A percentile compares a stretch with the other conserved stretches of the same genome.
These are phyloP conservation scores for Heliconius nattereri DNA, from an alignment of 1,140 invertebrate genomes.

Conservation along the genomic window DNA sequence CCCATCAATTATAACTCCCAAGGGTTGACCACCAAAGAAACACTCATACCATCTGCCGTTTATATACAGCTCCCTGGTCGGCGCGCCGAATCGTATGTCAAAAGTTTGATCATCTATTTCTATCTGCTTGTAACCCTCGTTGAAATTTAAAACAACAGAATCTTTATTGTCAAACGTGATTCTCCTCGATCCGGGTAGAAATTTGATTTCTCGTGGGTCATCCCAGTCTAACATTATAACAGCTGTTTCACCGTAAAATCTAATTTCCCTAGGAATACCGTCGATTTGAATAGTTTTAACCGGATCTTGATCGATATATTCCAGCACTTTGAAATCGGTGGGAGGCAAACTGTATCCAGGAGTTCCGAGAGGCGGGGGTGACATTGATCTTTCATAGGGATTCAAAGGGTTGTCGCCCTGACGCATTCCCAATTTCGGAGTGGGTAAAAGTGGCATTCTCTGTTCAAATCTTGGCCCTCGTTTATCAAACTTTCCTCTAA, in stretches of 20 bases:
- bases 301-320: slow-evolving; percentile 84
- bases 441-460: slow-evolving; percentile 54
- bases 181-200: slow-evolving; percentile 86
- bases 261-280: slow-evolving; percentile 89
- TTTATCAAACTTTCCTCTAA: slow-evolving; percentile 68
- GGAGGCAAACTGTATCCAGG: slow-evolving; percentile 76
- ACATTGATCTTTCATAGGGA: slow-evolving; percentile 61
- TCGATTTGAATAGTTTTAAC: slow-evolving; percentile 93
- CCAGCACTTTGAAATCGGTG: slow-evolving; percentile 82
- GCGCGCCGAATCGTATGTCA: slow-evolving; percentile 93
- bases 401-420: slow-evolving; percentile 64
- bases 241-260: slow-evolving; percentile 92
- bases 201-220: slow-evolving; percentile 92
- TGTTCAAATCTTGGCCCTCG: slow-evolving; percentile 56
- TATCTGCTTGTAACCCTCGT: slow-evolving; percentile 87
- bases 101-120: slow-evolving; percentile 87
- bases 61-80: slow-evolving; percentile 94
- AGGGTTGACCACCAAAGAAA: slow-evolving; percentile 94
- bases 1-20: slow-evolving; percentile 91
- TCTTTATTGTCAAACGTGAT: slow-evolving; percentile 88
- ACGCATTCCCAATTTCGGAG: slow-evolving; percentile 65
- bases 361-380: slow-evolving; percentile 69
- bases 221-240: slow-evolving; percentile 92
- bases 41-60: slow-evolving; percentile 93
- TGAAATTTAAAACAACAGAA: slow-evolving; percentile 85